These are phyloP conservation scores for Pelobates fuscus DNA, from an alignment of 2,113 vertebrate genomes.

Conservation along the genomic window DNA sequence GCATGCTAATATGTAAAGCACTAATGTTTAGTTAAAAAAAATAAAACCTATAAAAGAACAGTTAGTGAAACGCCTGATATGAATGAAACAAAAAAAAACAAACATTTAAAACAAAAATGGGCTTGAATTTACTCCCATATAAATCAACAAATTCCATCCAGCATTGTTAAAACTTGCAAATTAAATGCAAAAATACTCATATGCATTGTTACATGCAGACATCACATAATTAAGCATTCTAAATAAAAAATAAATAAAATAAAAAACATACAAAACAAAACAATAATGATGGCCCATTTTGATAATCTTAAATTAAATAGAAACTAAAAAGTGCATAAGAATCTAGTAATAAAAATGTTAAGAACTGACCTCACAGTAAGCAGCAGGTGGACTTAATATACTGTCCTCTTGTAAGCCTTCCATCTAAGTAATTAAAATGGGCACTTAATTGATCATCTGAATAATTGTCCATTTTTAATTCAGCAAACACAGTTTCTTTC, in stretches of 20 bases:
- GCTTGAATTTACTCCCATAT: no score
- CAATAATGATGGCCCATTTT: conserved; percentile 76
- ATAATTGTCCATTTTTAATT: conserved; percentile 92
- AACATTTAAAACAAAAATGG: no score
- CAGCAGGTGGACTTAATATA: conserved; percentile 98
- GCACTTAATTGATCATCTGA: conserved; percentile 96
- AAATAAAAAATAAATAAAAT: conserved; percentile 63
- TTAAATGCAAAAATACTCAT: conserved; percentile 6
- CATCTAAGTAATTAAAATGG: conserved; percentile 99
- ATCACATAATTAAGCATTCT: conserved; percentile 43
- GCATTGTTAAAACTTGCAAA: no score
- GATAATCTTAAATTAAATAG: conserved; percentile 81
- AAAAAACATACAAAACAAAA: conserved; percentile 61
- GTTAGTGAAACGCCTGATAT: no score
- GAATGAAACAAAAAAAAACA: no score
- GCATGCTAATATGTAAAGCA: no score
- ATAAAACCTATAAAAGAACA: no score
- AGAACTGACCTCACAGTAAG: conserved; percentile 98
- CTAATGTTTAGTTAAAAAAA: no score
- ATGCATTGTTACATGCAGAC: conserved; percentile 32
- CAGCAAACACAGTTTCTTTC: conserved; percentile 78
- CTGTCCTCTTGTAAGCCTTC: conserved; percentile 98
- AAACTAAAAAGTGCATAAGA: conserved; percentile 84
- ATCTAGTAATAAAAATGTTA: conserved; percentile 96
- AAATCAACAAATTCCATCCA: no score